Conservation (phyloP, 2,797 vertebrate species). For the Hydrocynus forskahlii region DNA sequence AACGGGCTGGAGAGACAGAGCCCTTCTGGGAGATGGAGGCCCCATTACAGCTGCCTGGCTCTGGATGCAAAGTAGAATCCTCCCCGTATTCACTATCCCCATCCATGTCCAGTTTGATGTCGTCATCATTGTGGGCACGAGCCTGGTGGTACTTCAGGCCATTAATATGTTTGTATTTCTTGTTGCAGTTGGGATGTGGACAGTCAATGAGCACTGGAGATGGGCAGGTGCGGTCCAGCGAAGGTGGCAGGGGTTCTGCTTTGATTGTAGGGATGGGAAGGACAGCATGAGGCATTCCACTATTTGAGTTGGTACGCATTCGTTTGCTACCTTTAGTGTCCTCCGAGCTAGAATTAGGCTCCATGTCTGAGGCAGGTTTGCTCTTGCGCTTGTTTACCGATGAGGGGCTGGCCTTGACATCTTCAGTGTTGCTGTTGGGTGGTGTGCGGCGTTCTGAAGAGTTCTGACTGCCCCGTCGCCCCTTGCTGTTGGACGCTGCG, state of each 20-base stretch:
- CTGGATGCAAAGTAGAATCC: conserved; percentile 88
- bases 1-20: conserved; percentile 91
- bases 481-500: conserved; percentile 93
- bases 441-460: conserved; percentile 94
- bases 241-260: conserved; percentile 80
- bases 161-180: conserved; percentile 99
- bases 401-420: conserved; percentile 95
- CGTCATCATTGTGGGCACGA: conserved; percentile 94
- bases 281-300: conserved; percentile 79
- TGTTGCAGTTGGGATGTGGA: conserved; percentile 98
- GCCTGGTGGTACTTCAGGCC: conserved; percentile 99
- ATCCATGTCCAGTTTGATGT: conserved; percentile 92
- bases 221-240: conserved; percentile 90
- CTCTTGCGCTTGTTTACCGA: conserved; percentile 92
- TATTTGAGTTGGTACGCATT: conserved; percentile 95
- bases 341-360: conserved; percentile 98
- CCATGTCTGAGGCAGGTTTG: conserved; percentile 96
- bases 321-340: conserved; percentile 98
- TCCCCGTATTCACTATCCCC: conserved; percentile 96
- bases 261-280: conserved; percentile 83
- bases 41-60: conserved; percentile 91
- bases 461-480: conserved; percentile 94
- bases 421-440: conserved; percentile 85
- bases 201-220: conserved; percentile 98
- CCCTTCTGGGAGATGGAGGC: conserved; percentile 90